Base-by-base conservation (phyloP, 2,797 vertebrate genomes). In the Gallinago solitaria region DNA sequence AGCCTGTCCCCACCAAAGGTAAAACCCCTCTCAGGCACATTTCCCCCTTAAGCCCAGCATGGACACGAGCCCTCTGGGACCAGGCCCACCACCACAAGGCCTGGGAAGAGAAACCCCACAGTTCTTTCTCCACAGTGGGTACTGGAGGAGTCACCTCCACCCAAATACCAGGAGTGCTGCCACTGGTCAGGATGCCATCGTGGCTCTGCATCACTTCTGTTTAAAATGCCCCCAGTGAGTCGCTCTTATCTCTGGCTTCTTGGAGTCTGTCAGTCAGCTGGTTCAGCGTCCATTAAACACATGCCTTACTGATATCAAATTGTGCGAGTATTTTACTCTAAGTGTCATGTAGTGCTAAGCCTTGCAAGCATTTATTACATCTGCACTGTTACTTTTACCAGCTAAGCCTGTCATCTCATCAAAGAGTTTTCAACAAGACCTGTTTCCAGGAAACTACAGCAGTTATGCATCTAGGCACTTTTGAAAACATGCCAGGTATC, bases 381-480 rank as follows among this genome's bases (percentile, higher is more conserved):
- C 87, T 74, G 83, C 81, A 25, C 48, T 0, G 7, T 85, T 93
- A 85, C 89, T 93, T 94, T 90, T 83, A 96, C 95, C 82, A 92
- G 53, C 76, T 93, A 95, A 92, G 82, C 81, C 76, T 96, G 95
- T 96, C 95, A 96, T 89, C 68, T 93, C 81, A 94, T 95, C 93
- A 92, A 89, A 96, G 89, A 87, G 89, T 94, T 94, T 95, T 95
- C 4, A 4, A 95, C 95, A 95, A 87, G 90, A 86, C 78, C 76
- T 82, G 90, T 93, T 96, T 95, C 91, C 70, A 95, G 85, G 93
- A 94, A 95, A 95, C 93, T 91, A 74, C 90, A 79, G 85, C 73
- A 93, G 87, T 93, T 95, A 93, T 25, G 77, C 74, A 90, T 82
- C 83, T 94, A 95, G 93, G 93, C 80, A 73, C 63, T 93, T 95